Evolutionary conservation across 2,888 invertebrate genomes (phyloP).

Genomic region (Drosophila nr. fundita): DNA sequence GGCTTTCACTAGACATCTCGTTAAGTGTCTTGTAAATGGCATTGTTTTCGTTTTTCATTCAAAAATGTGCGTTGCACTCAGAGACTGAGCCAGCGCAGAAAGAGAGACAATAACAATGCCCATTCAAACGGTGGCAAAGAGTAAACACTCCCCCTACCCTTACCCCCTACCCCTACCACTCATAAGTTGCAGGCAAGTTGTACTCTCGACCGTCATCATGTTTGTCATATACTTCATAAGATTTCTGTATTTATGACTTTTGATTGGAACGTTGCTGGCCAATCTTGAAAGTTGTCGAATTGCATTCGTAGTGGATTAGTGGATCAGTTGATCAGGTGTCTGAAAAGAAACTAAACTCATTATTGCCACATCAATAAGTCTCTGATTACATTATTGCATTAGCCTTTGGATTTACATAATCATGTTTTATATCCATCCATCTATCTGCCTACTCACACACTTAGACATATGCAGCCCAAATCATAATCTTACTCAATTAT

Average conservation of each 20-base stretch:
- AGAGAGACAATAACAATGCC: slow-evolving; percentile 23
- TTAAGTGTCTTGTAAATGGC: slow-evolving; percentile 83
- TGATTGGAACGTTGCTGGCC: slow-evolving; percentile 22
- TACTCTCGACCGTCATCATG: slow-evolving; percentile 74
- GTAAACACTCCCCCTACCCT: neutral
- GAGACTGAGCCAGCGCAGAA: neutral
- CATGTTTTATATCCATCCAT: slow-evolving; percentile 55
- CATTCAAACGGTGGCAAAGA: slow-evolving; percentile 28
- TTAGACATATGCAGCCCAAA: slow-evolving; percentile 37
- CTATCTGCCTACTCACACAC: slow-evolving; percentile 41
- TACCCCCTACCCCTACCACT: slow-evolving; percentile 6
- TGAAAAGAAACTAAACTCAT: slow-evolving; percentile 35
- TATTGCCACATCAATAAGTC: slow-evolving; percentile 60
- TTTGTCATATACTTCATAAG: slow-evolving; percentile 76
- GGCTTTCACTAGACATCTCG: slow-evolving; percentile 71
- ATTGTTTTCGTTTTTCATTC: slow-evolving; percentile 80
- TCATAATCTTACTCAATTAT: slow-evolving; percentile 44
- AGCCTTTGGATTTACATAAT: slow-evolving; percentile 70
- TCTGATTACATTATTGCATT: slow-evolving; percentile 68
- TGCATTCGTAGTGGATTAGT: slow-evolving; percentile 23
- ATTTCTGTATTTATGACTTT: slow-evolving; percentile 35
- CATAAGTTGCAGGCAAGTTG: slow-evolving; percentile 53
- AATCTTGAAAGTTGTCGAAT: slow-evolving; percentile 39
- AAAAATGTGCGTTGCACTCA: slow-evolving; percentile 66
- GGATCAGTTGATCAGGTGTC: slow-evolving; percentile 45